Base-by-base conservation (phyloP, 2,797 vertebrate genomes). In the Acipenser oxyrinchus region DNA sequence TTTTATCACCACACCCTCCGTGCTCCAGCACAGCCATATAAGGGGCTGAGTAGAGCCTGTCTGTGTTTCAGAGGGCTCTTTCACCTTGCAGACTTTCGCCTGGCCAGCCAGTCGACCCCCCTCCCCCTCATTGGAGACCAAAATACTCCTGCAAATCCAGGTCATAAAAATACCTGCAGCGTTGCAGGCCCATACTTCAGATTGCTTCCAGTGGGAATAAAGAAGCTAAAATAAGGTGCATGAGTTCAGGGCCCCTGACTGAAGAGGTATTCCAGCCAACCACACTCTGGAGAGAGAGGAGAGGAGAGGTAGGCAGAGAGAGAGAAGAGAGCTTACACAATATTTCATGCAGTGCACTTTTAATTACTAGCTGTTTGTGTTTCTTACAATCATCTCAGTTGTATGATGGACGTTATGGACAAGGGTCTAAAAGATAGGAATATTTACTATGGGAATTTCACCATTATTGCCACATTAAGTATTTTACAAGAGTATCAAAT, bases 91-190 rank as follows among this genome's bases (percentile, higher is more conserved):
- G 66, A 69, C 61, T 68, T 74, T 78, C 72, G 81, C 79, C 66
- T 69, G 60, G 68, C 65, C 72, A 74, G 66, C 70, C 76, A 7
- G 78, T 75, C 76, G 37, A 37, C 37, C 37, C 5, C 37, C 64
- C 64, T 4, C 5, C 5, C 5, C 37, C 37, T 37, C 68, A 63
- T 58, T 59, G 65, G 12, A 77, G 78, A 83, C 79, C 77, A 84
- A 89, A 89, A 89, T 86, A 89, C 77, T 65, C 71, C 51, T 71
- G 78, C 77, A 83, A 86, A 86, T 85, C 81, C 83, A 66, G 72
- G 77, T 83, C 77, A 81, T 91, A 87, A 91, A 92, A 90, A 90
- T 84, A 85, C 81, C 80, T 77, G 81, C 77, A 81, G 77, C 81
- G 84, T 78, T 78, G 76, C 82, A 75, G 66, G 82, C 72, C 73